A percentile compares a stretch with the other conserved stretches of the same genome.
Conservation (phyloP, 2,888 invertebrate genomes). For the Drosophila pseudotalamancana region DNA sequence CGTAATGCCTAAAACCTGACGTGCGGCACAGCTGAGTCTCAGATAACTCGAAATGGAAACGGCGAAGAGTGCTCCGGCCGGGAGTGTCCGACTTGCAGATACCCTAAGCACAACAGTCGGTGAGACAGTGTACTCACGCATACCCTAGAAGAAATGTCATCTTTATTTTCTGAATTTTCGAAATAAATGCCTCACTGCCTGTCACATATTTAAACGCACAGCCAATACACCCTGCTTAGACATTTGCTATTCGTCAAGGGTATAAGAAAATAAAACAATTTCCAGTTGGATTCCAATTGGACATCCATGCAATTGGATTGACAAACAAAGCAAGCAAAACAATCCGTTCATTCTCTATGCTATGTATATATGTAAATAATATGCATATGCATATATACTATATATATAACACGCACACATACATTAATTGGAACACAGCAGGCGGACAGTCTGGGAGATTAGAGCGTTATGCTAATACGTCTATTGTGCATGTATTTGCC, state of each 20-base stretch:
- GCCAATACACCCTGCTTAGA: not conserved
- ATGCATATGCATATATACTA: no score
- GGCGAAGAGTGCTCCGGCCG: not conserved
- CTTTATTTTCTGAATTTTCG: no score
- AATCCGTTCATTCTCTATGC: not conserved
- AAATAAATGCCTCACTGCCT: not conserved
- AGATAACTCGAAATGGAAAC: conserved; percentile 19
- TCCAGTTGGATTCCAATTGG: conserved; percentile 2
- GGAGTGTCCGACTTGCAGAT: not conserved
- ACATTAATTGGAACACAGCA: conserved; percentile 8
- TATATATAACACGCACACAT: not conserved
- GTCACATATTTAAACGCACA: not conserved
- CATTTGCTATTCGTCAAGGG: not conserved
- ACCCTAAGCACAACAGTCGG: no score
- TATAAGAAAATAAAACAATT: not conserved
- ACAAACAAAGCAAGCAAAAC: not conserved
- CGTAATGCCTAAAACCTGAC: conserved; percentile 47
- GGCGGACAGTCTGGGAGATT: conserved; percentile 36
- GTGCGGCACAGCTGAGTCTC: conserved; percentile 24
- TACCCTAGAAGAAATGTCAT: not conserved
- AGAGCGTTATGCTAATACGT: conserved; percentile 48
- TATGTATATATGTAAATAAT: not conserved
- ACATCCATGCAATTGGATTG: not conserved
- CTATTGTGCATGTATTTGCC: not conserved
- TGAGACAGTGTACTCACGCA: no score